Conservation (phyloP, 2,113 vertebrate species). For the human (Homo sapiens) region DNA sequence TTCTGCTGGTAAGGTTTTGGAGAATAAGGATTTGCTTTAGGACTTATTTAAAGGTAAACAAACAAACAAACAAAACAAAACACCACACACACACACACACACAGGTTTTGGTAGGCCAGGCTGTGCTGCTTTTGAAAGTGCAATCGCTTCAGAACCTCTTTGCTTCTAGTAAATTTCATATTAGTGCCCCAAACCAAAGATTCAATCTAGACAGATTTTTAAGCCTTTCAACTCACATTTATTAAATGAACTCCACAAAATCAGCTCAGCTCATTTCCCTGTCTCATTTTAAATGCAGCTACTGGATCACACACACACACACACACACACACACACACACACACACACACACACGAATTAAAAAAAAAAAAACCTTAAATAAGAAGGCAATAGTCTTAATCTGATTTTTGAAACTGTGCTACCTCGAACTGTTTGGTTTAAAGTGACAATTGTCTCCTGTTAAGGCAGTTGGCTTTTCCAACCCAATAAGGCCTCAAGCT, state of each 20-base stretch:
- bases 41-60: not conserved
- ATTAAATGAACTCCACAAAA: not conserved
- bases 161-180: not conserved
- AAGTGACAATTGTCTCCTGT: not conserved
- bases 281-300: not conserved
- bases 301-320: too few species aligned
- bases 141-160: not conserved
- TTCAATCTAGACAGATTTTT: not conserved
- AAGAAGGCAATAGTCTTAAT: not conserved
- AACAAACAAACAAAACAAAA: too few species aligned
- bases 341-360: not conserved
- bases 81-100: too few species aligned
- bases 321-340: not conserved
- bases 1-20: not conserved
- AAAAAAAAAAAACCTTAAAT: not conserved
- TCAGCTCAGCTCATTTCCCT: not conserved
- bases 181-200: not conserved
- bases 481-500: not conserved
- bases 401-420: not conserved
- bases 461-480: not conserved
- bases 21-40: not conserved
- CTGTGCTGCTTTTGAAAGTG: not conserved
- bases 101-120: not conserved
- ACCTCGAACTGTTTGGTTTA: not conserved
- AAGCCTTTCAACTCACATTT: not conserved